phyloP scores from a whole-genome alignment of 2,797 vertebrate species.

The Pampus argenteus region DNA sequence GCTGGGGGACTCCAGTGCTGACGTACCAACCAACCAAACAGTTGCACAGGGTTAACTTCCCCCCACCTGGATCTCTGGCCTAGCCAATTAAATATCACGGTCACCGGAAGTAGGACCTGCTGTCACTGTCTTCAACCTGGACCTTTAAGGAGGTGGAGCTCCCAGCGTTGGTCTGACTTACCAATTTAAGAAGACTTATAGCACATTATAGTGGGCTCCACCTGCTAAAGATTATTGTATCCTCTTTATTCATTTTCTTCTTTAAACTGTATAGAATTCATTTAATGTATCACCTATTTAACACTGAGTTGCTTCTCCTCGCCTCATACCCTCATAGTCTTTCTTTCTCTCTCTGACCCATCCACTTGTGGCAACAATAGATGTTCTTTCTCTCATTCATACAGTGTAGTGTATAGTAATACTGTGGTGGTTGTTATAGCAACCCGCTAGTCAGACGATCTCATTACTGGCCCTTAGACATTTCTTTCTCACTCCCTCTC shows the following conservation, averaged over 20 bases:
- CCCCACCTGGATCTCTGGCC: slow-evolving; percentile 54
- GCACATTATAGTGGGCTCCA: slow-evolving; percentile 20
- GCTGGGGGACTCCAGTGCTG: slow-evolving; percentile 37
- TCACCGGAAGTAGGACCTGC: slow-evolving; percentile 13
- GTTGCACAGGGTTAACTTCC: slow-evolving; percentile 44
- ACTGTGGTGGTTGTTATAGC: slow-evolving; percentile 91
- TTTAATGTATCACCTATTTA: slow-evolving; percentile 65
- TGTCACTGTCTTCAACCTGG: slow-evolving; percentile 7
- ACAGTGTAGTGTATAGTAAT: slow-evolving; percentile 94
- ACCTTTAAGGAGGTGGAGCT: slow-evolving; percentile 40
- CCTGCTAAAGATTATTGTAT: slow-evolving; percentile 27
- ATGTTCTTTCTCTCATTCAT: slow-evolving; percentile 90
- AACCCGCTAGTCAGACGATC: slow-evolving; percentile 95
- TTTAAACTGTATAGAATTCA: slow-evolving; percentile 37
- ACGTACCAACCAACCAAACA: slow-evolving; percentile 52
- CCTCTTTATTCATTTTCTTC: slow-evolving; percentile 20
- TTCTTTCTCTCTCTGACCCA: slow-evolving; percentile 69
- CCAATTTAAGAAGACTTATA: slow-evolving; percentile 20
- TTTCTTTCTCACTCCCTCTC: slow-evolving; percentile 93
- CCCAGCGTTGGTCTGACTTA: slow-evolving; percentile 24
- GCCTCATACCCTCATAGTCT: slow-evolving; percentile 52
- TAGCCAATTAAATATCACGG: slow-evolving; percentile 49
- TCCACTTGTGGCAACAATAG: slow-evolving; percentile 82
- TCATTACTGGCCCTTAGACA: slow-evolving; percentile 97
- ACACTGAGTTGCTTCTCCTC: slow-evolving; percentile 53